These are phyloP conservation scores for Drosophila sulfurigaster DNA, from an alignment of 1,140 invertebrate species.

Conservation along the genomic window DNA sequence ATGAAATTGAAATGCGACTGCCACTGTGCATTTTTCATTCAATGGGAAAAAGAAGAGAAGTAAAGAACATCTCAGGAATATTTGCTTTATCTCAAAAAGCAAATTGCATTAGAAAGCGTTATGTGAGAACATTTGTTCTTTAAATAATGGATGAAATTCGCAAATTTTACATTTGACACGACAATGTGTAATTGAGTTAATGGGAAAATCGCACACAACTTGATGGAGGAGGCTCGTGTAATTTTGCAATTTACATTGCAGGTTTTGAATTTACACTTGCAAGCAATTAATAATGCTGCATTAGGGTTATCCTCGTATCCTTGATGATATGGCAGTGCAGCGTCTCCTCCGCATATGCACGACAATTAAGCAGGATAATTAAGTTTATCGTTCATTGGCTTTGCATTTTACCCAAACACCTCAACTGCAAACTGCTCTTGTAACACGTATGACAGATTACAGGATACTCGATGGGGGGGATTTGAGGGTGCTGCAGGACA, in stretches of 20 bases:
- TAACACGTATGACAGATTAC: constrained; percentile 57
- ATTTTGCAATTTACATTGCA: constrained; percentile 81
- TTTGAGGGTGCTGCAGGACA: constrained; percentile 13
- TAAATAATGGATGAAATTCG: constrained; percentile 49
- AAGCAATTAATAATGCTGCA: constrained; percentile 84
- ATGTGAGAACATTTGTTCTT: constrained; percentile 42
- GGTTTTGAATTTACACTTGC: constrained; percentile 82
- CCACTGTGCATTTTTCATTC: constrained; percentile 29
- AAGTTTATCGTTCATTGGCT: constrained; percentile 84
- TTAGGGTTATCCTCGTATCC: constrained; percentile 71
- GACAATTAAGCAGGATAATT: constrained; percentile 82
- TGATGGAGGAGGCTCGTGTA: constrained; percentile 50
- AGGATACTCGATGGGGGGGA: neutral
- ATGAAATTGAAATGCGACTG: constrained; percentile 70
- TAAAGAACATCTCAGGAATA: constrained; percentile 15
- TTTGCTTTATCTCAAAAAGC: constrained; percentile 37
- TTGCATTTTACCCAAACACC: constrained; percentile 42
- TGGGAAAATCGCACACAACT: constrained; percentile 31
- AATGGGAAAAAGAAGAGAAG: constrained; percentile 16
- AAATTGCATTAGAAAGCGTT: constrained; percentile 22
- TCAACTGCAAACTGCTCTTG: neutral
- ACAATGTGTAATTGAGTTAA: constrained; percentile 55
- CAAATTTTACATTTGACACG: constrained; percentile 33
- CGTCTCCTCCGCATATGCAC: constrained; percentile 28
- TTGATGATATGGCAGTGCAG: constrained; percentile 21